Conservation (phyloP, 1,140 invertebrate species). For the Trichonephila clavata region DNA sequence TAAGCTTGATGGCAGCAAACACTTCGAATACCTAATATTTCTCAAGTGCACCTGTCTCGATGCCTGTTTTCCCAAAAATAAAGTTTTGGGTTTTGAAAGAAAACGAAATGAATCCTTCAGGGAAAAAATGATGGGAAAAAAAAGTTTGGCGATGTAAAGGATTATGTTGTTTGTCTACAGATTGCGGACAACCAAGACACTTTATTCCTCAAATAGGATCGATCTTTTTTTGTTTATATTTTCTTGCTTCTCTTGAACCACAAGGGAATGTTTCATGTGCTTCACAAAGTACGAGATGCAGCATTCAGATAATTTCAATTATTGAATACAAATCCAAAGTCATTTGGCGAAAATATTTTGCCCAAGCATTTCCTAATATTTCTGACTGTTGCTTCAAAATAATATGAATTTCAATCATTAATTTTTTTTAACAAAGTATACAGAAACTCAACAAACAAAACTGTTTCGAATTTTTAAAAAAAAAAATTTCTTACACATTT, state of each 20-base stretch:
- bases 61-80: conserved; percentile 50
- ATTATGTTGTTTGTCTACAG: conserved; percentile 59
- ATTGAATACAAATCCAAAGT: not conserved
- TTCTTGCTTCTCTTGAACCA: not conserved
- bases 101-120: conserved; percentile 19
- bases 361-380: too few relatives aligned
- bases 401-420: too few relatives aligned
- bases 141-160: conserved; percentile 14
- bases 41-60: conserved; percentile 33
- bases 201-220: conserved; percentile 30
- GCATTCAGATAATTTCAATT: too few relatives aligned
- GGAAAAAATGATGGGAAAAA: not conserved
- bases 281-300: too few relatives aligned
- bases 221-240: not conserved
- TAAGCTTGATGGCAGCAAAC: conserved; percentile 45
- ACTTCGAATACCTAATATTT: conserved; percentile 60
- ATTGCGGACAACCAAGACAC: conserved; percentile 45
- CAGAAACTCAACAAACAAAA: too few relatives aligned
- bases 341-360: too few relatives aligned
- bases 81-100: conserved; percentile 45
- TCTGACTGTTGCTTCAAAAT: too few relatives aligned
- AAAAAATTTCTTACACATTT: too few relatives aligned
- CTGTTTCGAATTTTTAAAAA: too few relatives aligned
- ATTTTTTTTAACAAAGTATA: too few relatives aligned
- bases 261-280: not conserved